A percentile compares a stretch with the other conserved stretches of the same genome.
Conservation (phyloP, 2,113 vertebrate species). For the Bambusicola thoracicus region DNA sequence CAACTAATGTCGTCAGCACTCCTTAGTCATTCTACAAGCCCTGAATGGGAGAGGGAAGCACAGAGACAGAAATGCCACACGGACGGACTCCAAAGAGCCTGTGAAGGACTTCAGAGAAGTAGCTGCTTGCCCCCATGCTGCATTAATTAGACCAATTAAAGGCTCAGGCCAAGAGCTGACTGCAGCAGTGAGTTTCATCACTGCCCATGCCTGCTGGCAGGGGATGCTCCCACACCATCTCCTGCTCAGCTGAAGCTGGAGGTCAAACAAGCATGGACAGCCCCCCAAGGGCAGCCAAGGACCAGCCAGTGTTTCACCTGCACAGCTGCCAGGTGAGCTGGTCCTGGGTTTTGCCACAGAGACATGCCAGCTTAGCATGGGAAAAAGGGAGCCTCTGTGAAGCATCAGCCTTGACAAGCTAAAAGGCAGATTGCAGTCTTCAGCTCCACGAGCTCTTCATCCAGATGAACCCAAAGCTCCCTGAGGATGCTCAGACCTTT, state of each 20-base stretch:
- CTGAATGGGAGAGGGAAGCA: background rate
- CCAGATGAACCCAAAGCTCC: too few relatives aligned
- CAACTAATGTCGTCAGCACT: conserved; percentile 45
- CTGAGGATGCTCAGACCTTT: background rate
- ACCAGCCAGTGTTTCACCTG: background rate
- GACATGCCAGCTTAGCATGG: background rate
- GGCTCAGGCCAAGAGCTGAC: background rate
- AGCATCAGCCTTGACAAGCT: background rate
- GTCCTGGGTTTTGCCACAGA: background rate
- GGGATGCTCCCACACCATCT: background rate
- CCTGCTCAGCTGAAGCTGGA: background rate
- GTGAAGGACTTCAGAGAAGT: background rate
- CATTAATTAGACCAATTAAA: background rate
- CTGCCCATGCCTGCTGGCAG: background rate
- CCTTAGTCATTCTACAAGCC: conserved; percentile 47
- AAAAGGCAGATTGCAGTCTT: background rate
- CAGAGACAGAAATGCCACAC: background rate
- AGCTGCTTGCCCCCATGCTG: background rate
- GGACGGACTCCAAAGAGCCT: background rate
- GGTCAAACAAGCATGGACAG: background rate
- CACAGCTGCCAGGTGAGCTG: fast-evolving
- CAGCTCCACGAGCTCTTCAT: too few relatives aligned
- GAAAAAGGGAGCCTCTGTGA: background rate
- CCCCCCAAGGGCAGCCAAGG: background rate
- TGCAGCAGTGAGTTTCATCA: background rate